Percentiles rank a stretch among this genome's conserved stretches.
Conservation (phyloP, 1,140 invertebrate genomes). For the Agrypnia vestita region DNA sequence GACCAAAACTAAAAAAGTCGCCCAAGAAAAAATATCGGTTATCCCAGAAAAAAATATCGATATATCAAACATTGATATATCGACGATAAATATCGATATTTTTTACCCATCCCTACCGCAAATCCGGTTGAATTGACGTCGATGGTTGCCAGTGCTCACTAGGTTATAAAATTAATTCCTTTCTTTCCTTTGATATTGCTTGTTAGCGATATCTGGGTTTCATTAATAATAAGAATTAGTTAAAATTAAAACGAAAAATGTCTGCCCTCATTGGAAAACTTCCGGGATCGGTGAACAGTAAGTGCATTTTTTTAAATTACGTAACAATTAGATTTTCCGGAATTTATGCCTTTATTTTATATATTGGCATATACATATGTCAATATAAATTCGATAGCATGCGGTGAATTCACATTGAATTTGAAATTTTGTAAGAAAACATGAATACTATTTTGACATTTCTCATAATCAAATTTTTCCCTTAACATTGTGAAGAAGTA, state of each 20-base stretch:
- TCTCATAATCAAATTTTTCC: too few relatives aligned
- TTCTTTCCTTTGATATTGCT: constrained; percentile 13
- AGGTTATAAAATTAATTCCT: constrained; percentile 17
- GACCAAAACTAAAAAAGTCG: too few relatives aligned
- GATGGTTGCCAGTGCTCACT: background rate
- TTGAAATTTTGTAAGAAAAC: too few relatives aligned
- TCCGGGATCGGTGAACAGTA: constrained; percentile 22
- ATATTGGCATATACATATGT: background rate
- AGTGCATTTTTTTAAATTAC: constrained; percentile 23
- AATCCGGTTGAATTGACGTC: background rate
- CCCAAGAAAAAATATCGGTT: too few relatives aligned
- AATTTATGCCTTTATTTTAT: background rate
- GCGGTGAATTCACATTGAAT: too few relatives aligned
- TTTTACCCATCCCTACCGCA: too few relatives aligned
- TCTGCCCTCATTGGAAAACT: constrained; percentile 23
- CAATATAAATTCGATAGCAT: too few relatives aligned
- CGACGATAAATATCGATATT: too few relatives aligned
- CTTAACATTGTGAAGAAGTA: too few relatives aligned
- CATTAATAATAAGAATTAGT: background rate
- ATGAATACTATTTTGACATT: too few relatives aligned
- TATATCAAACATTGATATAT: too few relatives aligned
- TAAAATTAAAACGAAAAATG: constrained; percentile 22
- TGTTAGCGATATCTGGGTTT: background rate
- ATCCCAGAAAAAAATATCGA: too few relatives aligned
- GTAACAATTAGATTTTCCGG: background rate